A percentile compares a stretch with the other conserved stretches of the same genome.
These are phyloP conservation scores for Hermatobates lingyangjiaoensis DNA, from an alignment of 1,140 invertebrate species.

Conservation along the genomic window DNA sequence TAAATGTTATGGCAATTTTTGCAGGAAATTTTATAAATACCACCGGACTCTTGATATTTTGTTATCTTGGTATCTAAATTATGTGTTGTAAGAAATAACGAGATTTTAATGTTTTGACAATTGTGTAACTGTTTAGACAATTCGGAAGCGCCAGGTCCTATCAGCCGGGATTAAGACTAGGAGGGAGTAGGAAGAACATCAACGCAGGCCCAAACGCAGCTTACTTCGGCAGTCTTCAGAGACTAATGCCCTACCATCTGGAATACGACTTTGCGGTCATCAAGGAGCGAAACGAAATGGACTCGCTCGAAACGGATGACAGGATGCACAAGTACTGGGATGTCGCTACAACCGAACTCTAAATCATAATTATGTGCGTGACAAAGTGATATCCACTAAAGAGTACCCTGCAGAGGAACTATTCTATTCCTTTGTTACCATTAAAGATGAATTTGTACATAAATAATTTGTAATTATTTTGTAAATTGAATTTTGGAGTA, in stretches of 20 bases:
- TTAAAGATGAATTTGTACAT: too few species aligned
- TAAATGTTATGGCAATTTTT: too few species aligned
- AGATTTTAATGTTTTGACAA: too few species aligned
- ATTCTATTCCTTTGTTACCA: neutral
- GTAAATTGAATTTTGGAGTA: too few species aligned
- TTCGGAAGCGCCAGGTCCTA: constrained; percentile 61
- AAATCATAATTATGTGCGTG: constrained; percentile 19
- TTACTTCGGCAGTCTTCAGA: constrained; percentile 64
- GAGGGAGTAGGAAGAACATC: constrained; percentile 26
- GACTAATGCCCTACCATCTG: constrained; percentile 64
- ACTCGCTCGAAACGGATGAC: constrained; percentile 54
- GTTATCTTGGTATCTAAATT: too few species aligned
- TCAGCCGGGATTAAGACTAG: constrained; percentile 30
- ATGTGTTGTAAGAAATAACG: too few species aligned
- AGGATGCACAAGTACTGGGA: constrained; percentile 76
- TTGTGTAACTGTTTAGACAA: too few species aligned
- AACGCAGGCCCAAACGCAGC: constrained; percentile 60
- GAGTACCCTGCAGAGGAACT: neutral
- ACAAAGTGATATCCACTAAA: neutral
- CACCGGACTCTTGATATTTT: too few species aligned
- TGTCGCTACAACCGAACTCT: constrained; percentile 62
- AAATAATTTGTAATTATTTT: too few species aligned
- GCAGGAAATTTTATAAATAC: too few species aligned
- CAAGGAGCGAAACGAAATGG: constrained; percentile 38
- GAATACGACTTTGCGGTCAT: constrained; percentile 68